Evolutionary conservation across 2,888 invertebrate genomes (phyloP).

Genomic region (Drosophila atripex): DNA sequence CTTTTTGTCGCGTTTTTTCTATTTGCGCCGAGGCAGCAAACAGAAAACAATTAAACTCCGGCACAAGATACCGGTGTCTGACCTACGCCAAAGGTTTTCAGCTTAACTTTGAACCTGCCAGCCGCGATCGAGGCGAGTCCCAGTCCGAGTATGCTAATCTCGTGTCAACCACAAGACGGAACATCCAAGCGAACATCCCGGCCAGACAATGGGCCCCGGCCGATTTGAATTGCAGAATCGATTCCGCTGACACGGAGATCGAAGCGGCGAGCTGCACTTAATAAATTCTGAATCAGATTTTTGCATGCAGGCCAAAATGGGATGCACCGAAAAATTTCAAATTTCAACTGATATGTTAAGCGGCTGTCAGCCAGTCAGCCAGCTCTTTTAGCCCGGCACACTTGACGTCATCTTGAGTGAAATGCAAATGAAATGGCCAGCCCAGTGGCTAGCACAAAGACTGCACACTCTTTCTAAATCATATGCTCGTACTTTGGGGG

Average conservation of each 20-base stretch:
- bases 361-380: conserved; percentile 79
- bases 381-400: conserved; percentile 45
- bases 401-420: conserved; percentile 79
- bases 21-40: conserved; percentile 50
- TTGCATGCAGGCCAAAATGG: conserved; percentile 73
- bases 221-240: conserved; percentile 82
- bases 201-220: conserved; percentile 64
- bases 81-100: conserved; percentile 69
- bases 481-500: not conserved
- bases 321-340: conserved; percentile 55
- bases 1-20: conserved; percentile 56
- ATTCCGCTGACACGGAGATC: conserved; percentile 32
- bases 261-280: conserved; percentile 67
- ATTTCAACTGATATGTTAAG: conserved; percentile 82
- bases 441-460: not conserved
- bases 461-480: not conserved
- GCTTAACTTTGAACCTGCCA: conserved; percentile 64
- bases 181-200: conserved; percentile 21
- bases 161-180: conserved; percentile 76
- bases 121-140: conserved; percentile 14
- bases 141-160: conserved; percentile 74
- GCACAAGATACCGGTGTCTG: conserved; percentile 34
- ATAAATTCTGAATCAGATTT: conserved; percentile 80
- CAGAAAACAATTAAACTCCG: conserved; percentile 71
- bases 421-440: conserved; percentile 67